These are phyloP conservation scores for human (Homo sapiens) DNA, from an alignment of 2,113 vertebrate genomes.

Conservation along the genomic window GRCh38 chr2:24244501-24245000, in stretches of 20 bases:
- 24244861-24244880: background rate
- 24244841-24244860: background rate
- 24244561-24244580: background rate
- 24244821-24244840: background rate
- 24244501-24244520: background rate
- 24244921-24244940: background rate
- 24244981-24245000: constrained; percentile 40
- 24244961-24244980: background rate
- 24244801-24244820: background rate
- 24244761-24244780: background rate
- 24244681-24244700: background rate
- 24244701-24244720: background rate
- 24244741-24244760: background rate
- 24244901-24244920: background rate
- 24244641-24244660: background rate
- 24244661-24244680: background rate
- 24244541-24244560: background rate
- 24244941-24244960: background rate
- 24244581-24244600: background rate
- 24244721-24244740: constrained; percentile 7
- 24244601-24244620: background rate
- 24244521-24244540: background rate
- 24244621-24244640: background rate
- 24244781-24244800: background rate
- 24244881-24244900: constrained; percentile 24